Conservation (phyloP, 2,797 vertebrate genomes). For the Gobio occitaniae region DNA sequence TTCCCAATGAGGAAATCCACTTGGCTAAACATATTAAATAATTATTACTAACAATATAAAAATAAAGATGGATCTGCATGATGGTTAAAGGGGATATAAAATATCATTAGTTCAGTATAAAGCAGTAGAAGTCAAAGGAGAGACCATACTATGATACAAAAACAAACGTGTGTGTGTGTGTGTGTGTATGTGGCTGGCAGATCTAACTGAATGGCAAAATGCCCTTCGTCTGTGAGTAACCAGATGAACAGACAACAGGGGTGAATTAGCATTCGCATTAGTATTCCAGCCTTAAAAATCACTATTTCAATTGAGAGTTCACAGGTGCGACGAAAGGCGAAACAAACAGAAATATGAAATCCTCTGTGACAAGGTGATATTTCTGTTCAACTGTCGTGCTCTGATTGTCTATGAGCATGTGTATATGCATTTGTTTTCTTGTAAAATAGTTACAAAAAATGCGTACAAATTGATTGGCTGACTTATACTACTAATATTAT, state of each 20-base stretch:
- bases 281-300: slow-evolving; percentile 17
- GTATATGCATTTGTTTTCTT: neutral
- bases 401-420: slow-evolving; percentile 27
- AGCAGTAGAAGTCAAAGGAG: neutral
- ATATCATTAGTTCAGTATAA: neutral
- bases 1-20: neutral
- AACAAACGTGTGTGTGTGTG: neutral
- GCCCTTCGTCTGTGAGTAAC: slow-evolving; percentile 39
- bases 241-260: slow-evolving; percentile 18
- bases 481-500: neutral
- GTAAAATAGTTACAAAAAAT: neutral
- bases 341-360: slow-evolving; percentile 38
- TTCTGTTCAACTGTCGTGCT: slow-evolving; percentile 53
- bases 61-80: neutral
- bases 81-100: neutral
- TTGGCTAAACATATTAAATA: neutral
- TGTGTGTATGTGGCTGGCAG: slow-evolving; percentile 4
- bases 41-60: neutral
- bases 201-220: slow-evolving; percentile 49
- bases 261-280: slow-evolving; percentile 25
- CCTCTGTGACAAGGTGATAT: slow-evolving; percentile 16
- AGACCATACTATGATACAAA: neutral
- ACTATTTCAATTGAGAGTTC: slow-evolving; percentile 29
- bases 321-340: slow-evolving; percentile 46
- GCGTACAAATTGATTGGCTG: neutral